These are phyloP conservation scores for Tenualosa thibaudeaui DNA, from an alignment of 2,797 vertebrate species.

Conservation along the genomic window DNA sequence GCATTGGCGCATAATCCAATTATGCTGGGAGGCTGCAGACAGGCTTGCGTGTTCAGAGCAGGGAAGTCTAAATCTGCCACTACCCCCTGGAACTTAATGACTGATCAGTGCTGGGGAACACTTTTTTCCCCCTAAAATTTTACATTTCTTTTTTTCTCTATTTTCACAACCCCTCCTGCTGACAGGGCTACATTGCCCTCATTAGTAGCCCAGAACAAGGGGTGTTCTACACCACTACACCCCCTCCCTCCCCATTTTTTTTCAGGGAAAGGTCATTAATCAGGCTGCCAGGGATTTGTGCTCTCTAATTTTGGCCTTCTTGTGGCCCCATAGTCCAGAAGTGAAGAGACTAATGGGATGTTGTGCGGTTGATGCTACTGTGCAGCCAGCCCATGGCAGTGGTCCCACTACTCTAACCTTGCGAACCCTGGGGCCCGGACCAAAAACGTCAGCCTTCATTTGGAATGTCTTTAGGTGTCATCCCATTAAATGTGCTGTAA, in stretches of 20 bases:
- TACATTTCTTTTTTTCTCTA: not conserved
- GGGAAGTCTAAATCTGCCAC: not conserved
- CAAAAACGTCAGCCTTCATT: not conserved
- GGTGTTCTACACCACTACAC: not conserved
- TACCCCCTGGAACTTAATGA: constrained; percentile 11
- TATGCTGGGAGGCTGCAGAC: not conserved
- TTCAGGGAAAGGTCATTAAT: constrained; percentile 19
- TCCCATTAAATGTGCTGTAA: not conserved
- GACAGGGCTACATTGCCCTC: not conserved
- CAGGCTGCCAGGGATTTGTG: not conserved
- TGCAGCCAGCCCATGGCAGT: not conserved
- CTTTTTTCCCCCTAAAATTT: not conserved
- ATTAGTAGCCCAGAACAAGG: not conserved
- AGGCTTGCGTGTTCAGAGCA: not conserved
- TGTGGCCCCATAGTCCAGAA: not conserved
- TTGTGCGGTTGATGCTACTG: not conserved
- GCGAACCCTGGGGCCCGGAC: not conserved
- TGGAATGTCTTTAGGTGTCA: not conserved
- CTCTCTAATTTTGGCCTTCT: not conserved
- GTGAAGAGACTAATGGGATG: not conserved
- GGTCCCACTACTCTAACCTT: not conserved
- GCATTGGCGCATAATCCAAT: constrained; percentile 32
- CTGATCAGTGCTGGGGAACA: not conserved
- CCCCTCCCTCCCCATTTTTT: not conserved
- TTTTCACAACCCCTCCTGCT: not conserved